Base-by-base conservation (phyloP, 1,140 invertebrate genomes). In the Papilio helenus region DNA sequence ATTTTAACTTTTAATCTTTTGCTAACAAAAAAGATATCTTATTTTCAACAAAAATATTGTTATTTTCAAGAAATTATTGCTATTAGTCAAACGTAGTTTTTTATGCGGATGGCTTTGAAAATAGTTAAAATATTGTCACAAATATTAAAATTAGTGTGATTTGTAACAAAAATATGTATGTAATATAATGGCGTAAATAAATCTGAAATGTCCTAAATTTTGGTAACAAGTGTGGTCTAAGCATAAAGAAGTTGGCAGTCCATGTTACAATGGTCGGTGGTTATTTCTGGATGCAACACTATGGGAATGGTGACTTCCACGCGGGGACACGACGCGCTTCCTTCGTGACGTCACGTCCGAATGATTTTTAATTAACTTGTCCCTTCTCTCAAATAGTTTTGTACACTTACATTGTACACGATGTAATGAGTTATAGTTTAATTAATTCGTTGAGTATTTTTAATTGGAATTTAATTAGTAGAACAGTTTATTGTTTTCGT, bases 271-370 rank as follows among this genome's bases (percentile, higher is more conserved):
- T 82, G 83, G 84, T 83, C 23, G 82, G 82, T 79, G 65, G 79
- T 83, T 92, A 92, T 92, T 91, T 92, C 86, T 89, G 89, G 85
- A 87, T 83, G 83, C 84, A 80, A 79, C 84, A 78, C 82, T 88
- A 91, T 92, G 91, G 91, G 89, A 93, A 91, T 88, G 87, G 88
- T 86, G 86, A 89, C 88, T 91, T 91, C 90, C 89, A 82, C 84
- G 83, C 86, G 82, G 85, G 85, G 89, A 90, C 90, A 91, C 83
- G 89, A 79, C 83, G 85, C 84, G 89, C 88, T 92, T 92, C 90
- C 90, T 91, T 80, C 76, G 79, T 91, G 90, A 91, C 89, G 89
- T 92, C 91, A 93, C 83, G 87, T 91, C 90, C 89, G 84, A 87
- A 73, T 80, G 78, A 81, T 73, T 49, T 49, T 73, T 73, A 73